phyloP scores from a whole-genome alignment of 2,113 vertebrate species.

The Acanthisitta chloris region DNA sequence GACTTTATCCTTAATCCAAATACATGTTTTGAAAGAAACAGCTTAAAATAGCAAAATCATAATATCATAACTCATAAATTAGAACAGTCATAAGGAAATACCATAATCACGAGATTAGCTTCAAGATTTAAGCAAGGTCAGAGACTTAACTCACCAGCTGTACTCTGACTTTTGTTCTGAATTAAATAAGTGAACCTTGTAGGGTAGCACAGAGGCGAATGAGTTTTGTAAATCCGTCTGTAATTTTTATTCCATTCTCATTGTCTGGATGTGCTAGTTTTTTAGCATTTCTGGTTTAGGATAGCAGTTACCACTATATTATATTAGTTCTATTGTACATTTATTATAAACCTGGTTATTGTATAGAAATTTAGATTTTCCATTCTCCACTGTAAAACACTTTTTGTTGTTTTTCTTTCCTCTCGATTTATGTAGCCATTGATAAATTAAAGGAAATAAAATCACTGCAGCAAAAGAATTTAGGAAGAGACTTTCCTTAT shows the following conservation, averaged over 20 bases:
- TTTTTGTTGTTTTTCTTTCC: background rate
- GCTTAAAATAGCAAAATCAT: background rate
- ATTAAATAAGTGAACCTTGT: background rate
- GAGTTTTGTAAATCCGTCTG: background rate
- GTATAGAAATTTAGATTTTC: background rate
- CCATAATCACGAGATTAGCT: background rate
- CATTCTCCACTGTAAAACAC: background rate
- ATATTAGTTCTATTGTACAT: background rate
- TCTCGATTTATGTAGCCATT: background rate
- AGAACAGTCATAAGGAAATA: background rate
- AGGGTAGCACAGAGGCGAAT: background rate
- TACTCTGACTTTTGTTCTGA: background rate
- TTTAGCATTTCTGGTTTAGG: background rate
- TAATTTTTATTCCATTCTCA: background rate
- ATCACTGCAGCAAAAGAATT: background rate
- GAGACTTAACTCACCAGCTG: background rate
- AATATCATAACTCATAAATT: background rate
- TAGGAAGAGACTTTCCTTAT: background rate
- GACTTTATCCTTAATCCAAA: background rate
- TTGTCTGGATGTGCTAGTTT: background rate
- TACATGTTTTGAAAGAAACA: background rate
- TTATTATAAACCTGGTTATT: background rate
- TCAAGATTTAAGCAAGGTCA: background rate
- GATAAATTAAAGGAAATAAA: background rate
- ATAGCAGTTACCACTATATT: background rate